Evolutionary conservation across 2,888 invertebrate genomes (phyloP), one percentile per base, ranked within the genome.

Genomic region (Phalangium opilio): DNA sequence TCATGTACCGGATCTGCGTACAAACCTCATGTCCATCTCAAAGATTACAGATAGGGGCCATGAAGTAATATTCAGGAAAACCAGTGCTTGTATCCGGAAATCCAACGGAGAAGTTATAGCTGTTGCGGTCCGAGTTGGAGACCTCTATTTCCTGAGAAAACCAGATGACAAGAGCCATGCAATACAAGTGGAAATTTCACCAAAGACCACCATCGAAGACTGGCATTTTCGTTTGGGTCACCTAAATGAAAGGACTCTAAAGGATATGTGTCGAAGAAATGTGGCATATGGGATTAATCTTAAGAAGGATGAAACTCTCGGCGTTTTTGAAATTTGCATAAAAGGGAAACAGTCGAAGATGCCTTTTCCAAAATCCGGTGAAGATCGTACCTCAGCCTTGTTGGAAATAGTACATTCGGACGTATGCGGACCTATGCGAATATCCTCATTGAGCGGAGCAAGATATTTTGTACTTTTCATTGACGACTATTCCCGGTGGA

Each of bases 391-490:
- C 4, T 27, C 27, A 27, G 27, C 27, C 3, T 3, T 27, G 5
- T 8, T 27, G 8, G 27, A 27, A 27, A 27, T 27, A 4, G 8
- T 27, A 27, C 27, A 27, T 27, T 27, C 27, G 27, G 27, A 27
- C 8, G 27, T 27, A 27, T 27, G 27, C 27, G 27, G 27, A 27
- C 27, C 27, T 3, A 27, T 27, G n/a, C n/a, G n/a, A n/a, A n/a
- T n/a, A n/a, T 3, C 27, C 27, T 27, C 27, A 27, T 27, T 27
- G 27, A 27, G 27, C 27, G 45, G 45, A 15, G 42, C 11, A 2
- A 40, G 27, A 10, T 49, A 49, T 34, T 35, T 49, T 17, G 11
- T 45, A 8, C 33, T 39, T 2, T 11, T 49, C 1, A 40, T 18
- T 3, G 49, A 49, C 36, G 40, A 40, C 8, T 41, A 45, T 33